Base-by-base conservation (phyloP, 2,113 vertebrate genomes). In the Syrrhaptes paradoxus region DNA sequence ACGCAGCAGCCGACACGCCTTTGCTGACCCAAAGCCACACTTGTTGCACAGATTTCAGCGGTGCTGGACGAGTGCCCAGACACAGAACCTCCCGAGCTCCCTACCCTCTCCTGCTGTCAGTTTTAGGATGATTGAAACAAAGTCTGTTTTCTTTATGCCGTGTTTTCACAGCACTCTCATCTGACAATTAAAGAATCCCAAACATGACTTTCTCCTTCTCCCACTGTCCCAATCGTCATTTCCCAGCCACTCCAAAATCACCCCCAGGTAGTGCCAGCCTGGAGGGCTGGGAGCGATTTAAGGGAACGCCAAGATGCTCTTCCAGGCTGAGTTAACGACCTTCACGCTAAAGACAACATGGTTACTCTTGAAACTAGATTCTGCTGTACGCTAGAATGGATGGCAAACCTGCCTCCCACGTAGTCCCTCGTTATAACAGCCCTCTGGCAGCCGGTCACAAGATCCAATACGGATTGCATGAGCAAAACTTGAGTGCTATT, bases 51-150 rank as follows among this genome's bases (percentile, higher is more conserved):
- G 59, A 6, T 10, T 45, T 57, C 87, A 46, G n/a, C 46, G 70
- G 41, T 0, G 1, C 49, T 11, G 9, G 45, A 45, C 34, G 74
- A 21, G 7, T 9, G 41, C 41, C 34, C 12, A 43, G 36, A 46
- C 24, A 19, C 1, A 1, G n/a, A 83, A 63, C n/a, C 54, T 24
- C 32, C 29, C 36, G 22, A 29, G 18, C 3, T 43, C 71, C 78
- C 79, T 29, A 41, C 25, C 36, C 36, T 61, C 71, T 73, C 51
- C 72, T 21, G 26, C 26, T 2, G 31, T 8, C 71, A 86, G 22
- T 36, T 76, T n/a, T 15, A 70, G 58, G 43, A n/a, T 25, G 45
- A 84, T 11, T 28, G 22, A 68, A 62, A 38, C 41, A 17, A 57
- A 70, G 2, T 3, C 7, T 28, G 10, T 46, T 46, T 66, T 51